Base-by-base conservation (phyloP, 2,888 invertebrate genomes). In the Lymantria monacha region DNA sequence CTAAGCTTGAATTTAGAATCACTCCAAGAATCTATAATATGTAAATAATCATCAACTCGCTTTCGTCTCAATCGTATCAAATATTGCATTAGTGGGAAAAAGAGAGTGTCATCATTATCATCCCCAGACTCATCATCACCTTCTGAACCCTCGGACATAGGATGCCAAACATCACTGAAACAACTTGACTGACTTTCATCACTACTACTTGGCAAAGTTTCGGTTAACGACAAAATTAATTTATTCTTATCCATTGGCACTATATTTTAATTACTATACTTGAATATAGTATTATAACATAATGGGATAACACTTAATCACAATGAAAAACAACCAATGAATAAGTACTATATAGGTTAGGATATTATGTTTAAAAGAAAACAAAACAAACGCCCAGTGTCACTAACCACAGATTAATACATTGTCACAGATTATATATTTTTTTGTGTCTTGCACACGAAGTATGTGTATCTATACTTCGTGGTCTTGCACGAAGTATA, bases 71-170 rank as follows among this genome's bases (percentile, higher is more conserved):
- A 57, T 55, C 81, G 71, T 49, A 81, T 67, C 57, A 83, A 64
- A 69, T 81, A 79, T 44, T 79, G 83, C 83, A 84, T 83, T 5
- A 83, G 47, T 12, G 84, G 83, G 58, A 84, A 82, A 59, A 84
- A 83, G 40, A 82, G 57, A 40, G 66, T 69, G 52, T 83, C 83
- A 14, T 73, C 70, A 38, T 74, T 69, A 47, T 71, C 62, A 13
- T 74, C 70, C 41, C 51, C 55, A 10, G 37, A 3, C 9, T 70
- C 61, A 14, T 72, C 66, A 30, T 78, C 75, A 31, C 72, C 71
- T 45, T 77, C 76, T 8, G 75, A 79, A 55, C 68, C 61, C 49
- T 74, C 74, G 11, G 63, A 56, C 48, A 61, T 63, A 5, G 64
- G 10, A 46, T 63, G 69, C 51, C 66, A 70, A 52, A 73, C 57